Base-by-base conservation (phyloP, 2,113 vertebrate genomes). In the Deroptyus accipitrinus region DNA sequence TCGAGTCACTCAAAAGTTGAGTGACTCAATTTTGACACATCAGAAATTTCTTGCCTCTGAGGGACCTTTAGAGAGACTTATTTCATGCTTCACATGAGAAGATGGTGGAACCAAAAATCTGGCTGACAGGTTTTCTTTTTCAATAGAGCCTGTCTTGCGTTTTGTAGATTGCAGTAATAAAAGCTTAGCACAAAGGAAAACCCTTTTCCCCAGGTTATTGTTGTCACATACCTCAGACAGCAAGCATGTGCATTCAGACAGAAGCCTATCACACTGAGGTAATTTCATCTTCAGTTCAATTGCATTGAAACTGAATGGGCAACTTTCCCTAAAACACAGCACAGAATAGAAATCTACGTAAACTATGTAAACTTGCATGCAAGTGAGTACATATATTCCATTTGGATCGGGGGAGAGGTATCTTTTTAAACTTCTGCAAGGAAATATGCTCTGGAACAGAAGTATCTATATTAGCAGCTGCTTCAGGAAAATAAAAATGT, bases 151-250 rank as follows among this genome's bases (percentile, higher is more conserved):
- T 91, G 16, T 76, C 44, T 82, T 85, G 52, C 80, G 67, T 72
- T 91, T 80, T 88, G 33, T 49, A 37, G 57, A 13, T 69, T 9
- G 54, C 63, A 92, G 42, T 61, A 82, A 35, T 63, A 83, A 94
- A 92, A 90, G 42, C 55, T 69, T 88, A 88, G 80, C 54, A 69
- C 76, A 91, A 88, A 67, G 33, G 81, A 94, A 92, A 88, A 59
- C 70, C 80, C 61, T 82, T 86, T 94, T 78, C 83, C 73, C 54
- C 49, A 78, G 70, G 31, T 90, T 83, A 31, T 42, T 88, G 17
- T 91, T 94, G 79, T 97, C 82, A 62, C 76, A 54, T 83, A 86
- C 51, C 73, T 93, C 73, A 84, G 92, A 77, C 42, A 80, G 55
- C 54, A 95, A 90, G 68, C 78, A 59, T 80, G 75, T 95, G 88